Evolutionary conservation across 2,797 vertebrate species (phyloP).

Genomic region (Mormyrus proboscirostris): DNA sequence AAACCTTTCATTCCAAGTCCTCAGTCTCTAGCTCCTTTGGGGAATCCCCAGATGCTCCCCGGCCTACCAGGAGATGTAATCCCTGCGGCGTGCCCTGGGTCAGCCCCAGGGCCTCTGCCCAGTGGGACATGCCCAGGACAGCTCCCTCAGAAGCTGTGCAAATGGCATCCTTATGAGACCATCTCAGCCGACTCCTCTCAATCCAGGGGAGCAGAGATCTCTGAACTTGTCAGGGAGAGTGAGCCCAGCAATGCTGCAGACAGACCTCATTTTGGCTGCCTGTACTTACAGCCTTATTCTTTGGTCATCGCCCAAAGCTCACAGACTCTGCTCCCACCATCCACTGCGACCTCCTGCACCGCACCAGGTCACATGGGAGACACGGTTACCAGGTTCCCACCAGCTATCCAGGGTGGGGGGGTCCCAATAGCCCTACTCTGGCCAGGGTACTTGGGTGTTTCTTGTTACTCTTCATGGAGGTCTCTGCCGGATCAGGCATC

Average conservation of each 20-base stretch:
- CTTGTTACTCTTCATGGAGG: background rate
- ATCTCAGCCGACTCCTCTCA: background rate
- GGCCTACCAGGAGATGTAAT: background rate
- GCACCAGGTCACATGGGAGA: background rate
- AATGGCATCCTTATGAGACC: background rate
- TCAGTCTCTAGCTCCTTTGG: background rate
- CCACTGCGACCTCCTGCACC: background rate
- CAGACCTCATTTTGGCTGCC: background rate
- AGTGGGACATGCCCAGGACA: background rate
- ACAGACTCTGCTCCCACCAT: background rate
- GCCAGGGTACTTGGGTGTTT: background rate
- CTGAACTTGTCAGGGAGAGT: background rate
- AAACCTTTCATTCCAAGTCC: background rate
- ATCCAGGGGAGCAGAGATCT: background rate
- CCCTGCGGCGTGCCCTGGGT: background rate
- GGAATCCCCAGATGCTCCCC: background rate
- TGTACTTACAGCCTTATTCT: background rate
- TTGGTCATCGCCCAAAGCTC: background rate
- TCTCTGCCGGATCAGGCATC: background rate
- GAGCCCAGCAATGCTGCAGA: background rate
- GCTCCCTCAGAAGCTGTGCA: background rate
- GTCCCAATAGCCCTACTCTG: background rate
- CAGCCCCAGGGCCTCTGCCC: background rate
- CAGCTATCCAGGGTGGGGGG: background rate
- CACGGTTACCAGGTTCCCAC: background rate